Percentiles rank a stretch among this genome's conserved stretches.
Evolutionary conservation across 1,140 invertebrate genomes (phyloP).

Genomic region (Contarinia nasturtii): DNA sequence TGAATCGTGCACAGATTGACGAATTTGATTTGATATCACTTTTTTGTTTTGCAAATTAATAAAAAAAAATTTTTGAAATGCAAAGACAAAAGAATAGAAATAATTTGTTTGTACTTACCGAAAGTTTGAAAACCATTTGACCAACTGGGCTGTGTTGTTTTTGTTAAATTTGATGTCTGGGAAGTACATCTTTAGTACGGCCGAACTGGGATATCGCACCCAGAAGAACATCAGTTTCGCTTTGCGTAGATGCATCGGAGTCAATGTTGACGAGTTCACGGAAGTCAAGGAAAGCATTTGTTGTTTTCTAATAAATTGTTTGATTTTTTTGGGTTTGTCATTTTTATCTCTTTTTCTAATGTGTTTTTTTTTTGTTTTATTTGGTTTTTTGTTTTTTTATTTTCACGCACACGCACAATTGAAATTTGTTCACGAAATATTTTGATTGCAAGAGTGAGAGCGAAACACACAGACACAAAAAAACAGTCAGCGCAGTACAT

Average conservation of each 20-base stretch:
- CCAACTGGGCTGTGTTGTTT: slow-evolving; percentile 99
- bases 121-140: slow-evolving; percentile 99
- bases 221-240: slow-evolving; percentile 99
- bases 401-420: neutral
- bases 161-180: slow-evolving; percentile 99
- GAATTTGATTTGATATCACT: too few relatives aligned
- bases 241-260: slow-evolving; percentile 98
- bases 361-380: too few relatives aligned
- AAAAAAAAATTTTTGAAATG: too few relatives aligned
- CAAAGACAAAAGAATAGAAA: slow-evolving; percentile 2
- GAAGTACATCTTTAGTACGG: slow-evolving; percentile 98
- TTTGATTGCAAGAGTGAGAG: neutral
- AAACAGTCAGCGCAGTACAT: neutral
- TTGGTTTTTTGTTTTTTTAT: neutral
- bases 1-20: too few relatives aligned
- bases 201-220: slow-evolving; percentile 95
- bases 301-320: neutral
- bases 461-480: too few relatives aligned
- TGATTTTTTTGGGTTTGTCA: neutral
- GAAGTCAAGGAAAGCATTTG: slow-evolving; percentile 48
- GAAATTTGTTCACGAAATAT: neutral
- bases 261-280: slow-evolving; percentile 82
- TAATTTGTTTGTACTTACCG: slow-evolving; percentile 50
- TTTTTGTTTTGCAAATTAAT: too few relatives aligned
- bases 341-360: neutral